Conservation (phyloP, 2,888 invertebrate species). For the Tipula unca region DNA sequence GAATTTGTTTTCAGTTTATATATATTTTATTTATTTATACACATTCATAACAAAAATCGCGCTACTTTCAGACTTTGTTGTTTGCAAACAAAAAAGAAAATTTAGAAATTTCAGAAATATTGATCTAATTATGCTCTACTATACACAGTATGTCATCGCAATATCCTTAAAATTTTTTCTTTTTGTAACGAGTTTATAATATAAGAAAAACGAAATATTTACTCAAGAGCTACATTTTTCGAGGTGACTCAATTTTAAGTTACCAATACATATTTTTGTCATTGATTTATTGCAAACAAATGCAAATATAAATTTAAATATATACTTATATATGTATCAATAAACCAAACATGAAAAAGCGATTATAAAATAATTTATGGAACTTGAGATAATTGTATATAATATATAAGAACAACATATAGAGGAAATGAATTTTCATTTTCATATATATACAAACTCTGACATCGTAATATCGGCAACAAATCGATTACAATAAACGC, state of each 20-base stretch:
- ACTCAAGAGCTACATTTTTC: neutral
- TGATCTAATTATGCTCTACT: neutral
- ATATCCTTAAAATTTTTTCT: neutral
- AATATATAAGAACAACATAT: neutral
- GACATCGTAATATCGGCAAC: neutral
- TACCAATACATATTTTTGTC: neutral
- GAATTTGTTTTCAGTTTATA: neutral
- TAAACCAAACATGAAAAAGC: neutral
- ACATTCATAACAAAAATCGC: neutral
- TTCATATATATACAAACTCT: too few relatives aligned
- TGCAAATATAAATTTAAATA: neutral
- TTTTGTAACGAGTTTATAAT: neutral
- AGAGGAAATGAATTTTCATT: neutral
- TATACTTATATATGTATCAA: neutral
- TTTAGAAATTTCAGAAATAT: neutral
- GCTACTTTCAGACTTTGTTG: neutral
- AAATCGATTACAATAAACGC: neutral
- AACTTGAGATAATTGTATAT: neutral
- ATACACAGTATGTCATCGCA: too few relatives aligned
- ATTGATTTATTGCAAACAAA: neutral
- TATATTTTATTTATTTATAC: neutral
- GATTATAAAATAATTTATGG: neutral
- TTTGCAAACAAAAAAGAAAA: neutral
- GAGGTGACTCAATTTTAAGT: too few relatives aligned
- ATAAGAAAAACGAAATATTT: neutral